phyloP scores from a whole-genome alignment of 2,888 invertebrate genomes.

The Arge pagana region DNA sequence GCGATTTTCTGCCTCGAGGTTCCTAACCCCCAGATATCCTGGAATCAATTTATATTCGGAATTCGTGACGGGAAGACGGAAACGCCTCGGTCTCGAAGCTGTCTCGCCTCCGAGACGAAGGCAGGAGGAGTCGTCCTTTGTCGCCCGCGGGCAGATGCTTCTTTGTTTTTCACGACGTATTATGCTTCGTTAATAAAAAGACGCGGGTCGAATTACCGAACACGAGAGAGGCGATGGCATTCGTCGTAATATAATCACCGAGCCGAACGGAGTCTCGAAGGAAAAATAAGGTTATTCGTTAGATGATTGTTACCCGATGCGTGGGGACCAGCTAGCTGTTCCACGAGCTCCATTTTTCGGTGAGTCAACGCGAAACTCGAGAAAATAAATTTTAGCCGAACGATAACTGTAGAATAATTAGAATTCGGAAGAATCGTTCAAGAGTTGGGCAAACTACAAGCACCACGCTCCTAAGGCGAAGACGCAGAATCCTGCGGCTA shows the following conservation, averaged over 20 bases:
- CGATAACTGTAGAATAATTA: too few relatives aligned
- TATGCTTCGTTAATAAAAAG: slow-evolving; percentile 5
- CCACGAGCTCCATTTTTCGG: too few relatives aligned
- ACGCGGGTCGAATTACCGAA: slow-evolving; percentile 10
- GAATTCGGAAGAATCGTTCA: too few relatives aligned
- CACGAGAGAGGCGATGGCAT: slow-evolving; percentile 6
- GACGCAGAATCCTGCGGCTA: too few relatives aligned
- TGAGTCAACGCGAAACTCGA: too few relatives aligned
- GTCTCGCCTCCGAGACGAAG: not conserved
- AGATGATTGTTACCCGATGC: too few relatives aligned
- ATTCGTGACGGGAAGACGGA: slow-evolving; percentile 7
- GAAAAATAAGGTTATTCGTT: too few relatives aligned
- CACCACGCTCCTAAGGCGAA: too few relatives aligned
- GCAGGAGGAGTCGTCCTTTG: slow-evolving; percentile 10
- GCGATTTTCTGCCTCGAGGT: too few relatives aligned
- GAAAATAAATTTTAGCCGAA: too few relatives aligned
- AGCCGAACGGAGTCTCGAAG: slow-evolving; percentile 3
- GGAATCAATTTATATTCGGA: slow-evolving; percentile 13
- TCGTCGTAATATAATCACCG: slow-evolving; percentile 8
- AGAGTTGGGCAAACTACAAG: too few relatives aligned
- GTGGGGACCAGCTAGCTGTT: too few relatives aligned
- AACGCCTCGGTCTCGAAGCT: slow-evolving; percentile 9
- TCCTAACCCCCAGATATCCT: slow-evolving; percentile 8
- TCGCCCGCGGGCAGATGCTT: slow-evolving; percentile 9
- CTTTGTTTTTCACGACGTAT: slow-evolving; percentile 17